Base-by-base conservation (phyloP, 2,113 vertebrate genomes). In the Poeciliopsis occidentalis region DNA sequence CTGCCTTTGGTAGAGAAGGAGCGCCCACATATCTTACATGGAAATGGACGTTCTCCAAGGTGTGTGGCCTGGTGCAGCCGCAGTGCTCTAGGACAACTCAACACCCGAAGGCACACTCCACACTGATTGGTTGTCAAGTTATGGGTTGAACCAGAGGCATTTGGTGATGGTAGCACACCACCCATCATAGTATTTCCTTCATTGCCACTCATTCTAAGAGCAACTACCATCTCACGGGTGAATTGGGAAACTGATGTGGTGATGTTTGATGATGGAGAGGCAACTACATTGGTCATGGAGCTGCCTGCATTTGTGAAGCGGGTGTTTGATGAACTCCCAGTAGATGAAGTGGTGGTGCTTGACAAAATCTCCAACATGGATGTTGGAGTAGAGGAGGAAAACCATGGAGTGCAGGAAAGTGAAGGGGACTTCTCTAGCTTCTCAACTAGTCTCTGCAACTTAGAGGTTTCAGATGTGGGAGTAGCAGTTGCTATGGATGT, bases 1-100 rank as follows among this genome's bases (percentile, higher is more conserved):
- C 96, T 97, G 8, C 96, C 96, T 80, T 96, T 95, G 54, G 96
- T 98, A 64, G 96, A 97, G 69, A 97, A 98, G 57, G 96, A 96
- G 51, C 96, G 93, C 15, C 97, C 96, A 79, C 97, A 98, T 64
- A 96, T 94, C 79, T 97, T 97, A 88, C 97, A 98, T 22, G 96
- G 96, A 86, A 97, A 97, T 10, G 97, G 96, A 2, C 96, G 93
- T 82, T 98, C 96, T 4, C 96, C 95, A 29, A 96, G 95, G 64
- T 98, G 97, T 8, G 97, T 97, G 54, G 96, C 96, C 12, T 97
- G 96, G 87, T 98, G 97, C 31, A 98, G 92, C 62, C 96, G 95
- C 12, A 98, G 90, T 0, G 96, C 96, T n/a, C 96, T 93, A 12
- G 96, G 96, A 79, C 96, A 97, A 85, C 97, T 97, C 71, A 97